Percentiles rank a stretch among this genome's conserved stretches.
These are phyloP conservation scores for Argyresthia goedartella DNA, from an alignment of 2,888 invertebrate species.

Conservation along the genomic window DNA sequence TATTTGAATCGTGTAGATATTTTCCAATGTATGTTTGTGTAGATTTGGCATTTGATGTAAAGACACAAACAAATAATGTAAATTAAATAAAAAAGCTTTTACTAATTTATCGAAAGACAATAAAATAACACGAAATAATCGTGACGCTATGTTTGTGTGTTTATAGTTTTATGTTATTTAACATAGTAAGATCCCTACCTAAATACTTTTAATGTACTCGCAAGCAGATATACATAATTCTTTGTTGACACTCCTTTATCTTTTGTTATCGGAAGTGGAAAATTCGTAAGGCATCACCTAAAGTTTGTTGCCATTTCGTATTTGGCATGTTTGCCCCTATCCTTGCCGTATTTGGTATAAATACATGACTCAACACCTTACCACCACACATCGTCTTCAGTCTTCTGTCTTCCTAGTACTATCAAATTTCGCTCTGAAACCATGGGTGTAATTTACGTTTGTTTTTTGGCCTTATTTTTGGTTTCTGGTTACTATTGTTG, in stretches of 20 bases:
- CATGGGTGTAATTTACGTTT: neutral
- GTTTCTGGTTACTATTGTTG: constrained; percentile 19
- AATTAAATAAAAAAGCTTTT: too few species aligned
- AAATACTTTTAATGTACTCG: too few species aligned
- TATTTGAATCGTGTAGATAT: too few species aligned
- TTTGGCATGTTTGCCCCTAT: constrained; percentile 1
- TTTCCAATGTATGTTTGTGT: too few species aligned
- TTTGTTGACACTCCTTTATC: neutral
- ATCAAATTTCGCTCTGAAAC: neutral
- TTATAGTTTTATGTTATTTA: too few species aligned
- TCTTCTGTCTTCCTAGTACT: neutral
- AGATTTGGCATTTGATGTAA: too few species aligned
- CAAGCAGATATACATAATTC: neutral
- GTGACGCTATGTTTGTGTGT: too few species aligned
- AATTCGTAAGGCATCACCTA: neutral
- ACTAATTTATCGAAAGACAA: too few species aligned
- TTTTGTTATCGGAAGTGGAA: neutral
- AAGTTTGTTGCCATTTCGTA: neutral
- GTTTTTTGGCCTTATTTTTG: constrained; percentile 6
- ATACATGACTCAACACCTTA: neutral
- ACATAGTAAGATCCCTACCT: too few species aligned
- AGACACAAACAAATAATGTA: too few species aligned
- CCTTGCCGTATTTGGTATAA: neutral
- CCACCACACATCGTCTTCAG: neutral
- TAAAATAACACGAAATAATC: too few species aligned